Conservation (phyloP, 1,140 invertebrate genomes). For the Panagrolaimus sp. region DNA sequence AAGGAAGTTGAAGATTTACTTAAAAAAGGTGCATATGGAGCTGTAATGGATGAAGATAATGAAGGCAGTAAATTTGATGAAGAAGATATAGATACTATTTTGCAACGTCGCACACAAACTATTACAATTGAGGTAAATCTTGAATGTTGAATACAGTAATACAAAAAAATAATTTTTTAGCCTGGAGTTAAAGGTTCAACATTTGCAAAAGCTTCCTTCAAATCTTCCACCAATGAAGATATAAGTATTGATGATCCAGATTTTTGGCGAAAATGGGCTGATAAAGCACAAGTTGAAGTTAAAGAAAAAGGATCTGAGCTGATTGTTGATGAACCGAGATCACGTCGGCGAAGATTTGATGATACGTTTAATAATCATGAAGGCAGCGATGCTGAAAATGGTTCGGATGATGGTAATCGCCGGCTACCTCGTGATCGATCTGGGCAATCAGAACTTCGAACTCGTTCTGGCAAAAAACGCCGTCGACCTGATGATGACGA, state of each 20-base stretch:
- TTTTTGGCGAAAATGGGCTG: conserved; percentile 99
- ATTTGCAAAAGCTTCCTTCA: conserved; percentile 98
- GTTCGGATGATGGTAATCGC: conserved; percentile 29
- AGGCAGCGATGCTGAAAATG: conserved; percentile 32
- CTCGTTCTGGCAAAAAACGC: conserved; percentile 47
- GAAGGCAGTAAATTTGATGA: conserved; percentile 98
- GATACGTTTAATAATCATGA: conserved; percentile 62
- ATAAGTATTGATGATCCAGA: conserved; percentile 96
- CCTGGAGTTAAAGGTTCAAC: conserved; percentile 86
- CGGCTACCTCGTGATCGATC: conserved; percentile 19
- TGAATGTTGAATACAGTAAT: not conserved
- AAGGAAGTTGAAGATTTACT: conserved; percentile 98
- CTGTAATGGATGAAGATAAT: conserved; percentile 97
- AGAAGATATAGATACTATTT: conserved; percentile 98
- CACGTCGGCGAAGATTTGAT: conserved; percentile 69
- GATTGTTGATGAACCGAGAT: conserved; percentile 85
- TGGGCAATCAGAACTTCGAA: conserved; percentile 32
- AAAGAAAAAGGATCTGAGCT: conserved; percentile 71
- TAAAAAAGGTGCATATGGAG: conserved; percentile 88
- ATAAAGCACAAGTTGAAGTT: conserved; percentile 93
- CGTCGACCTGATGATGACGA: conserved; percentile 66
- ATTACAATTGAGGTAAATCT: conserved; percentile 76
- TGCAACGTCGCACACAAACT: conserved; percentile 82
- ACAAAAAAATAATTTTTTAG: conserved; percentile 66
- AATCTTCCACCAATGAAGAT: conserved; percentile 84